phyloP scores from a whole-genome alignment of 2,797 vertebrate species.

The Melanotaenia trifasciata region DNA sequence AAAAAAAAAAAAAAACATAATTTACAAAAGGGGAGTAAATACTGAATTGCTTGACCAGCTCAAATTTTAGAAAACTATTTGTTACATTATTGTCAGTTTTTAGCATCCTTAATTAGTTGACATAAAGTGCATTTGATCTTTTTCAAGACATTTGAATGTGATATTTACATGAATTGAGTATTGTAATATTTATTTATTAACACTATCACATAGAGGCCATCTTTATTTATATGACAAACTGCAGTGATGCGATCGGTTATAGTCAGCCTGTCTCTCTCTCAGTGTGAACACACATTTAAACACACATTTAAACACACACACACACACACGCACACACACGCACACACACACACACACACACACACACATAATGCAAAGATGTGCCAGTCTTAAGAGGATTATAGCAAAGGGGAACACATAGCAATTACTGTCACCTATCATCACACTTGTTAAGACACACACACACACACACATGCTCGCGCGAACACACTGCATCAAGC shows the following conservation, averaged over 20 bases:
- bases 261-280: conserved; percentile 12
- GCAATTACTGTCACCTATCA: conserved; percentile 61
- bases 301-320: too few species aligned
- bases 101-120: too few species aligned
- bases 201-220: neutral
- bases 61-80: too few species aligned
- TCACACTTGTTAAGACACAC: conserved; percentile 27
- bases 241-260: neutral
- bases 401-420: conserved; percentile 61
- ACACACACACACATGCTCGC: neutral
- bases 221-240: conserved; percentile 23
- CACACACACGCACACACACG: conserved; percentile 21
- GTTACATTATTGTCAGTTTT: too few species aligned
- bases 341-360: conserved; percentile 18
- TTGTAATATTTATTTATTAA: neutral
- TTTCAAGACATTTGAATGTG: neutral
- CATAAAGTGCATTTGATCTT: neutral
- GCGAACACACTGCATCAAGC: neutral
- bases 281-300: conserved; percentile 22
- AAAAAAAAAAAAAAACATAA: neutral
- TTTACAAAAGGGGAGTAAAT: too few species aligned
- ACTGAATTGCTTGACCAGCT: too few species aligned
- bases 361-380: conserved; percentile 35
- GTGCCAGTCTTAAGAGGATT: conserved; percentile 75
- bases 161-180: neutral